Conservation (phyloP, 2,888 invertebrate genomes). For the Sepiola atlantica region DNA sequence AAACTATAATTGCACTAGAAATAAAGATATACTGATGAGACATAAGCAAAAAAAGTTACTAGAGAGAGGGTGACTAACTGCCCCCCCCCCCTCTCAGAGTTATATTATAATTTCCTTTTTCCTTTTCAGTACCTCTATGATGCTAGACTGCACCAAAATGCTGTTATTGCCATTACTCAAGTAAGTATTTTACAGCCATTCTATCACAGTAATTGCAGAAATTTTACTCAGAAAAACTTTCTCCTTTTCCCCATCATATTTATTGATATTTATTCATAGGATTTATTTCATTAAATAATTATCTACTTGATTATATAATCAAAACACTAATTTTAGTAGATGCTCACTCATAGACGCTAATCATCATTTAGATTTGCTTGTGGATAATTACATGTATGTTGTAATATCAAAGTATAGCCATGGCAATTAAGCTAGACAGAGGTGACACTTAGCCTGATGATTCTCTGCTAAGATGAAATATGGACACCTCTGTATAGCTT, state of each 20-base stretch:
- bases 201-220: too few relatives aligned
- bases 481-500: too few relatives aligned
- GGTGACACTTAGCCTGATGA: too few relatives aligned
- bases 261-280: not conserved
- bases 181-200: conserved; percentile 57
- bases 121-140: conserved; percentile 81
- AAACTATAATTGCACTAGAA: too few relatives aligned
- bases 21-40: too few relatives aligned
- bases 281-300: not conserved
- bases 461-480: too few relatives aligned
- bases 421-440: too few relatives aligned
- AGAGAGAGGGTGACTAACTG: too few relatives aligned
- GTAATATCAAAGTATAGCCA: too few relatives aligned
- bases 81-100: too few relatives aligned
- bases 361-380: not conserved
- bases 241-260: not conserved
- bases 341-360: not conserved
- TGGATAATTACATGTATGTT: not conserved
- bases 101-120: conserved; percentile 40
- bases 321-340: not conserved
- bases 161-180: conserved; percentile 79
- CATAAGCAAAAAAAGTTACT: too few relatives aligned
- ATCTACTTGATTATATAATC: not conserved
- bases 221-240: not conserved
- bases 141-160: conserved; percentile 81